Base-by-base conservation (phyloP, 2,888 invertebrate species). In the Andrena flavipes region DNA sequence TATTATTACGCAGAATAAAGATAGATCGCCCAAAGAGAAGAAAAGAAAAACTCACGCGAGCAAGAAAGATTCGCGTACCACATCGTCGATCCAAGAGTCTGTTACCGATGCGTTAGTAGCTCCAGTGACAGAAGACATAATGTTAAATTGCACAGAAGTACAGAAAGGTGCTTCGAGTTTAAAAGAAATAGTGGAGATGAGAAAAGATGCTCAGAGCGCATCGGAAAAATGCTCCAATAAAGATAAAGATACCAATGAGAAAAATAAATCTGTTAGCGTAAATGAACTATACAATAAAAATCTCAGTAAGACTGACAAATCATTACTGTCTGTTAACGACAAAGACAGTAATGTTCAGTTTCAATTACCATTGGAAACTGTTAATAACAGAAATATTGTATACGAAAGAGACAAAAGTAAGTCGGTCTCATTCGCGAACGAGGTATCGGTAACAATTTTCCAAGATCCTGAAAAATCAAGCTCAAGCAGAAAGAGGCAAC, bases 91-190 rank as follows among this genome's bases (percentile, higher is more conserved):
- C 10, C 8, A 29, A 29, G 10, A 26, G 23, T 6, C n/a, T 29
- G 4, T 30, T 62, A 20, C 64, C 30, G 13, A 68, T 20, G 42
- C 1, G 5, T 13, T 13, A 7, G 7, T 4, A 20, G 13, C 1
- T 16, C 5, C 26, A 13, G 16, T 1, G 16, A 42, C 29, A 16
- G 77, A 75, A 26, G 84, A 90, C 71, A 80, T 91, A 56, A 68
- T 90, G 70, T 69, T 92, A 13, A 92, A 93, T 82, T 92, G 90
- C 56, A 89, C 91, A 54, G 74, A 75, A 60, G 56, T 90, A 20
- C 89, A 87, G 62, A 90, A 75, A 82, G 75, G 86, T 20, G 89
- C 81, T 29, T 71, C 82, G 1, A 91, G 69, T 65, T 59, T 92
- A 48, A 79, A 76, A n/a, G 91, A 92, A 65, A 91, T 92, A 70